Evolutionary conservation across 2,797 vertebrate genomes (phyloP).

Genomic region (Falco cherrug): DNA sequence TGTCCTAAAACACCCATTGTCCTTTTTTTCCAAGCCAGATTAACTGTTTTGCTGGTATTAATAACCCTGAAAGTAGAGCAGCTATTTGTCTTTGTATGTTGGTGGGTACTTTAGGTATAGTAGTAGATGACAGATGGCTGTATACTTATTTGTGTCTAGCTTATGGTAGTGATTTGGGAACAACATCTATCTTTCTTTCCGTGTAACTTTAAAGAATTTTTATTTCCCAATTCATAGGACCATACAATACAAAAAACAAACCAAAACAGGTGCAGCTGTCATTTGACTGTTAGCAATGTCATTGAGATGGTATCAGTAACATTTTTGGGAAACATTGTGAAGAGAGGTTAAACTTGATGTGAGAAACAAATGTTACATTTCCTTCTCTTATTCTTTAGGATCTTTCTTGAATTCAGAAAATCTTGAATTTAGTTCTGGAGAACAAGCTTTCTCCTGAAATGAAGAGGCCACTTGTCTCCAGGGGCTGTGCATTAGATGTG

Average conservation of each 20-base stretch:
- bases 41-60: slow-evolving; percentile 47
- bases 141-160: background rate
- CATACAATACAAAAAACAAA: background rate
- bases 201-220: background rate
- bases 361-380: background rate
- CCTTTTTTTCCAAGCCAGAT: background rate
- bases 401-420: background rate
- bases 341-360: background rate
- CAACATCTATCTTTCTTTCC: background rate
- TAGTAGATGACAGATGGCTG: background rate
- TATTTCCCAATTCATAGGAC: background rate
- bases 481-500: too few species aligned
- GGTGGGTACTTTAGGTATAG: background rate
- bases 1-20: slow-evolving; percentile 40
- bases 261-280: too few species aligned
- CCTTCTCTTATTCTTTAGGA: background rate
- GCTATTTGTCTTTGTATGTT: background rate
- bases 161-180: background rate
- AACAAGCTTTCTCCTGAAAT: background rate
- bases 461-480: background rate
- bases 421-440: background rate
- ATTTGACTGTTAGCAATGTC: background rate
- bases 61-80: slow-evolving; percentile 18
- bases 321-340: background rate
- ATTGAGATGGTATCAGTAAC: background rate